phyloP scores from a whole-genome alignment of 1,140 invertebrate genomes.

The Temnothorax nylanderi region DNA sequence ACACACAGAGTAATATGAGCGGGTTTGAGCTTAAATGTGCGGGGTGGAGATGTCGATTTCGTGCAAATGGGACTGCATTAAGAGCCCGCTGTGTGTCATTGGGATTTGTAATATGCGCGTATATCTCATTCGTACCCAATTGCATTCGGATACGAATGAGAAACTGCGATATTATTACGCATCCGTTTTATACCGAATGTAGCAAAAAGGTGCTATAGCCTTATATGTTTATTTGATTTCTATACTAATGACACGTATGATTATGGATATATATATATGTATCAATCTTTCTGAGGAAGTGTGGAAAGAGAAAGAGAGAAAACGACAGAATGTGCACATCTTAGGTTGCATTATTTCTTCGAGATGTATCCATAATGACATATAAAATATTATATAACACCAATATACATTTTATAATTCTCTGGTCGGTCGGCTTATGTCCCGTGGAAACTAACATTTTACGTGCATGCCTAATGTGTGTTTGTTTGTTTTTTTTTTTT shows the following conservation, averaged over 20 bases:
- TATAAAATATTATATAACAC: neutral
- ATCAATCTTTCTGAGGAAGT: neutral
- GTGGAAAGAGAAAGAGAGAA: neutral
- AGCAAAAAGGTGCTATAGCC: too few relatives aligned
- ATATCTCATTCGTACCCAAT: neutral
- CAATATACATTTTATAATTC: neutral
- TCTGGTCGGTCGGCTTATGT: slow-evolving; percentile 32
- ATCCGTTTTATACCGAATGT: neutral
- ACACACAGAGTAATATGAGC: slow-evolving; percentile 57
- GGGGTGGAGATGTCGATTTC: slow-evolving; percentile 66
- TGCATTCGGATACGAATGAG: neutral
- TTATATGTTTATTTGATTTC: neutral
- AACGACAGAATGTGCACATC: neutral
- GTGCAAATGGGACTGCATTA: slow-evolving; percentile 54
- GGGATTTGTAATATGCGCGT: slow-evolving; percentile 40
- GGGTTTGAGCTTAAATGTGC: slow-evolving; percentile 53
- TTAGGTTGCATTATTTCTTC: neutral
- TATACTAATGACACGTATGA: neutral
- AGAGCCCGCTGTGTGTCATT: slow-evolving; percentile 36
- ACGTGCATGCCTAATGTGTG: slow-evolving; percentile 17
- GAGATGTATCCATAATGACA: neutral
- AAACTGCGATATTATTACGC: slow-evolving; percentile 8
- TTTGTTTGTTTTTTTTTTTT: neutral
- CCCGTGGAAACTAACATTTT: slow-evolving; percentile 62
- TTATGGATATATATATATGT: neutral